A percentile compares a stretch with the other conserved stretches of the same genome.
phyloP scores from a whole-genome alignment of 2,113 vertebrate genomes.

The Clarias macrocephalus region DNA sequence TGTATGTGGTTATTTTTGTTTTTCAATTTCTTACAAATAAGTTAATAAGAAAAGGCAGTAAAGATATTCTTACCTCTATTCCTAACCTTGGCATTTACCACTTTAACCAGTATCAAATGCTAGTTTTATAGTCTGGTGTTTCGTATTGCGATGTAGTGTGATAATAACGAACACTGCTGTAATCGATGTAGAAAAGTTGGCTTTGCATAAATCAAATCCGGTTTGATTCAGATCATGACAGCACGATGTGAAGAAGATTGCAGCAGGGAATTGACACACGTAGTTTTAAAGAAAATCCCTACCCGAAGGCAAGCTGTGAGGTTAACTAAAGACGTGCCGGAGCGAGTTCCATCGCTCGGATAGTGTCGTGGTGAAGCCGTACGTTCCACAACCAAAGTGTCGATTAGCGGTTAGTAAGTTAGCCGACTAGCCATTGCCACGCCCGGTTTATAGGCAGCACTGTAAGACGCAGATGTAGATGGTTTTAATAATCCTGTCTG shows the following conservation, averaged over 20 bases:
- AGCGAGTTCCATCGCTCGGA: neutral
- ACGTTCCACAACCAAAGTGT: neutral
- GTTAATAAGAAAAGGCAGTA: neutral
- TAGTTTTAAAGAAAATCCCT: neutral
- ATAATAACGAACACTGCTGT: neutral
- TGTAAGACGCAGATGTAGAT: neutral
- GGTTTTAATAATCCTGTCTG: neutral
- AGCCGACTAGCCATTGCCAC: neutral
- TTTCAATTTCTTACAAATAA: too few species aligned
- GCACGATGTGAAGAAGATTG: neutral
- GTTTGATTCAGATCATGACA: neutral
- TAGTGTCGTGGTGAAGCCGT: neutral
- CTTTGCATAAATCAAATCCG: neutral
- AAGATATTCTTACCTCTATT: neutral
- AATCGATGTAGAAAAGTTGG: neutral
- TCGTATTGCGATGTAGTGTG: neutral
- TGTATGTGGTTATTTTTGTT: too few species aligned
- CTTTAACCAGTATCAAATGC: neutral
- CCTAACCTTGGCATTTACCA: neutral
- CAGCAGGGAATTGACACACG: neutral
- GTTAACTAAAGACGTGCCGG: neutral
- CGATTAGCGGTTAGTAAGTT: neutral
- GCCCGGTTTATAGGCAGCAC: neutral
- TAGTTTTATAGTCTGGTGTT: neutral
- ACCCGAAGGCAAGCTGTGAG: neutral